Evolutionary conservation across 2,888 invertebrate species (phyloP).

Genomic region (Camptogramma bilineatum): DNA sequence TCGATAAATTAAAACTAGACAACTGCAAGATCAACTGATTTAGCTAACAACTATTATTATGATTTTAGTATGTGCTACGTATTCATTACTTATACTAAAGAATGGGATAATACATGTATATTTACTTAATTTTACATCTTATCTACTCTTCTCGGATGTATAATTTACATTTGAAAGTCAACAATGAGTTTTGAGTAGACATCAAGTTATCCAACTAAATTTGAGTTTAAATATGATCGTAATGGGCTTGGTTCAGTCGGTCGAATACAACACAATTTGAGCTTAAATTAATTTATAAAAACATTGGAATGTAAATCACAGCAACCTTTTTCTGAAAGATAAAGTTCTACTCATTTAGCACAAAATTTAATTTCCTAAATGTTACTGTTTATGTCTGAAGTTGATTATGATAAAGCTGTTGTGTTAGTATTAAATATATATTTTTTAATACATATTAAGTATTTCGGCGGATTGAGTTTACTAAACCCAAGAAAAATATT

Average conservation of each 20-base stretch:
- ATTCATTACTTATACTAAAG: background rate
- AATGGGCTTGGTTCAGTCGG: conserved; percentile 43
- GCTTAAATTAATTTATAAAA: conserved; percentile 31
- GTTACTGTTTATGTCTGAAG: conserved; percentile 8
- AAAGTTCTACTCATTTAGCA: conserved; percentile 10
- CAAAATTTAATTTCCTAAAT: conserved; percentile 4
- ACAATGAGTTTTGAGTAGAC: background rate
- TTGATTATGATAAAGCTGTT: background rate
- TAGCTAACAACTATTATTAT: background rate
- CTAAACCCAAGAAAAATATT: background rate
- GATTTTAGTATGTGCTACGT: background rate
- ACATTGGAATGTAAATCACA: conserved; percentile 40
- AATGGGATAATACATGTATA: background rate
- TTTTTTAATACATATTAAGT: background rate
- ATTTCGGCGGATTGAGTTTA: background rate
- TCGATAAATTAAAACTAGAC: background rate
- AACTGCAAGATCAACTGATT: background rate
- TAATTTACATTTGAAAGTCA: background rate
- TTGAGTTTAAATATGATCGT: conserved; percentile 28
- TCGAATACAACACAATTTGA: conserved; percentile 38
- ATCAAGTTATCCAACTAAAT: background rate
- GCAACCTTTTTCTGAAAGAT: conserved; percentile 33
- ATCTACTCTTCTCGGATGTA: background rate
- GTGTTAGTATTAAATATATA: background rate
- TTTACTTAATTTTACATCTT: conserved; percentile 2